Evolutionary conservation across 2,113 vertebrate species (phyloP).

Genomic region (Ibidorhyncha struthersii): DNA sequence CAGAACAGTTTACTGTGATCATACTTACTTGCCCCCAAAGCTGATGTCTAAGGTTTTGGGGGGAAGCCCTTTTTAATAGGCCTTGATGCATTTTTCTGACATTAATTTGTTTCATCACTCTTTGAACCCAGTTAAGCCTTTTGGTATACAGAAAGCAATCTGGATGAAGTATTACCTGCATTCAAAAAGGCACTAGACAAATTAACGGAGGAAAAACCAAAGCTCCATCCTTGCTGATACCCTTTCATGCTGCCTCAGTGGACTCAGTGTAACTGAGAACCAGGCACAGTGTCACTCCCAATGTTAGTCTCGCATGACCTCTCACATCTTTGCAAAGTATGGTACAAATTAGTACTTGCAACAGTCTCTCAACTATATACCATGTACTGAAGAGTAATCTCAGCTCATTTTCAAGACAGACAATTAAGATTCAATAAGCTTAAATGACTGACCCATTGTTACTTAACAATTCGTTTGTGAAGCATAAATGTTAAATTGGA

Average conservation of each 20-base stretch:
- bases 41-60: neutral
- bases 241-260: neutral
- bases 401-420: neutral
- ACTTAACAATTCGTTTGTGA: neutral
- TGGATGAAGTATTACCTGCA: neutral
- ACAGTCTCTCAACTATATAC: neutral
- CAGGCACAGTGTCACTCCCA: neutral
- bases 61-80: neutral
- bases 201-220: neutral
- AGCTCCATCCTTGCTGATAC: neutral
- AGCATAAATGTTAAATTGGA: neutral
- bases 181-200: neutral
- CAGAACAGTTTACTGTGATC: neutral
- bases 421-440: slow-evolving; percentile 4
- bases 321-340: neutral
- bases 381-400: neutral
- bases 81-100: neutral
- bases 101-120: neutral
- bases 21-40: neutral
- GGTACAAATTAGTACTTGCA: neutral
- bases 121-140: neutral
- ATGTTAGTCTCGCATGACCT: neutral
- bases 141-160: neutral
- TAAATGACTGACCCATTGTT: neutral
- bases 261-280: neutral